These are phyloP conservation scores for Hecatera dysodea DNA, from an alignment of 2,888 invertebrate species.

Conservation along the genomic window DNA sequence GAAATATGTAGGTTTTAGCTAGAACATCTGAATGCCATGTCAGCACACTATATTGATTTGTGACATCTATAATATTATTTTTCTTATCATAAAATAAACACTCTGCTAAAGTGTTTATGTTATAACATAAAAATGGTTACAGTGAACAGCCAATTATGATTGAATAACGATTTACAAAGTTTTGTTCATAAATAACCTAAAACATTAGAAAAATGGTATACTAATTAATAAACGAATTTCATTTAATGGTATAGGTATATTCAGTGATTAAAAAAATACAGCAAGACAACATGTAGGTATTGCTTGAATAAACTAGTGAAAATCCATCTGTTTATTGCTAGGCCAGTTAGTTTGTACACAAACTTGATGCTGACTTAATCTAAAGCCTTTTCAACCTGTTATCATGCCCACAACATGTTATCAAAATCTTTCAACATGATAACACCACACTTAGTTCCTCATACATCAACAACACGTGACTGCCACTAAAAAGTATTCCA, in stretches of 20 bases:
- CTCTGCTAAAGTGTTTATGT: neutral
- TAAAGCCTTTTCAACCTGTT: neutral
- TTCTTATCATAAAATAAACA: constrained; percentile 12
- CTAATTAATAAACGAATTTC: neutral
- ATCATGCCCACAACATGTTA: constrained; percentile 26
- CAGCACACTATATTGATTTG: constrained; percentile 2
- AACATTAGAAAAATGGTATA: neutral
- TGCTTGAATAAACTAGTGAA: neutral
- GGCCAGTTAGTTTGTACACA: constrained; percentile 46
- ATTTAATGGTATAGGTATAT: too few species aligned
- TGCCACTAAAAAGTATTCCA: constrained; percentile 68
- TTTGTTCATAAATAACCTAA: neutral
- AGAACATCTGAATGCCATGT: neutral
- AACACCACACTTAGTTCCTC: constrained; percentile 25
- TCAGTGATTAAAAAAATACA: neutral
- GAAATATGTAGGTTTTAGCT: neutral
- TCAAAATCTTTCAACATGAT: constrained; percentile 21
- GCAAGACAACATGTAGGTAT: neutral
- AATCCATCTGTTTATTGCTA: neutral
- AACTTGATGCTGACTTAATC: constrained; percentile 15
- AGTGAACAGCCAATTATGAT: neutral
- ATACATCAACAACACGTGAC: constrained; percentile 40
- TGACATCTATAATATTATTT: neutral
- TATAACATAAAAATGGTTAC: neutral
- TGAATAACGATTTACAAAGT: neutral